These are phyloP conservation scores for Falco novaeseelandiae DNA, from an alignment of 2,797 vertebrate genomes.

Conservation along the genomic window DNA sequence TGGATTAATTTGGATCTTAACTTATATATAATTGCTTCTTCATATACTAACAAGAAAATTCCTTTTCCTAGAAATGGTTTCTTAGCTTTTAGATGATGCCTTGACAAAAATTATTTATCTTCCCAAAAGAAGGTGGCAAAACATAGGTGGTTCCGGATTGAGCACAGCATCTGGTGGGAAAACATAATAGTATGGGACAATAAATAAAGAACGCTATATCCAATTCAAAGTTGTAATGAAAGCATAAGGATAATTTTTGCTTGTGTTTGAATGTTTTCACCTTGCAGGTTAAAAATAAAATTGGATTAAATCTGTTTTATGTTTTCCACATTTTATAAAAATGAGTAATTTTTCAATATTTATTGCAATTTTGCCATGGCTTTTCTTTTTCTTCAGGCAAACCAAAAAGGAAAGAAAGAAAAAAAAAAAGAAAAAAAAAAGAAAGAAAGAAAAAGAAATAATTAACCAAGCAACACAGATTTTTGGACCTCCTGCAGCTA, in stretches of 20 bases:
- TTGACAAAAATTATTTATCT: background rate
- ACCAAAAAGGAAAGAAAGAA: background rate
- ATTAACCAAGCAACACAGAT: background rate
- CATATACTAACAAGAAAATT: background rate
- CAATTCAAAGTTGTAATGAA: background rate
- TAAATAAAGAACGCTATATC: background rate
- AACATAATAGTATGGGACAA: background rate
- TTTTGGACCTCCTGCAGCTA: background rate
- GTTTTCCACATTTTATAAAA: background rate
- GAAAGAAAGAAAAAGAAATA: background rate
- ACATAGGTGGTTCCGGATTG: background rate
- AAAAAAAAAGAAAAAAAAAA: background rate
- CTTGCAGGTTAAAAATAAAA: background rate
- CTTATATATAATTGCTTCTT: background rate
- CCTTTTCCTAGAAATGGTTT: background rate
- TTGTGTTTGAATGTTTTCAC: background rate
- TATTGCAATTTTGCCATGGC: background rate
- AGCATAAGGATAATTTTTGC: background rate
- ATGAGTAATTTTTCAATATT: background rate
- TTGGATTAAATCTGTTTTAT: background rate
- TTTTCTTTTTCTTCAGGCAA: background rate
- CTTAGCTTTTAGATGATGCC: background rate
- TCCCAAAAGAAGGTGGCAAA: background rate
- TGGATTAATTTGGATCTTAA: slow-evolving; percentile 43
- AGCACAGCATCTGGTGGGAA: background rate